Percentiles rank a stretch among this genome's conserved stretches.
Evolutionary conservation across 2,888 invertebrate species (phyloP).

Genomic region (Lomographa bimaculata): DNA sequence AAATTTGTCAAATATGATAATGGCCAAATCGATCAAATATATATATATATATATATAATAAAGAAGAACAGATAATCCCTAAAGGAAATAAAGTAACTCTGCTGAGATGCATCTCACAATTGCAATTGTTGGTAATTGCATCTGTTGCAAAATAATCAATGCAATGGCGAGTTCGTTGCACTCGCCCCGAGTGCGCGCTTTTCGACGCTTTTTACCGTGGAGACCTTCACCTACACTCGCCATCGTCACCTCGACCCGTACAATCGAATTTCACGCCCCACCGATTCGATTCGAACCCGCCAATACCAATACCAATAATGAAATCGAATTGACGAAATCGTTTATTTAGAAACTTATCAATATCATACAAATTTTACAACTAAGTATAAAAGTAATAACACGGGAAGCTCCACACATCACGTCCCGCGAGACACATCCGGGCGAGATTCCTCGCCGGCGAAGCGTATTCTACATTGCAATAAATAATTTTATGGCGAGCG

Average conservation of each 20-base stretch:
- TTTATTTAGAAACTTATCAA: constrained; percentile 77
- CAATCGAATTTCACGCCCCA: constrained; percentile 67
- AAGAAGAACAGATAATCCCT: too few relatives aligned
- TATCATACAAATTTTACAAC: constrained; percentile 49
- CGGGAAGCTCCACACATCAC: constrained; percentile 39
- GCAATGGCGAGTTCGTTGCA: constrained; percentile 44
- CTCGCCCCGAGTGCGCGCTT: constrained; percentile 35
- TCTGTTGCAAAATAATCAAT: constrained; percentile 3
- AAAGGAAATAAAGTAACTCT: neutral
- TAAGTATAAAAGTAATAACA: constrained; percentile 75
- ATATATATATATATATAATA: too few relatives aligned
- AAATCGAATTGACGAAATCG: constrained; percentile 71
- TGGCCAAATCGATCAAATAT: too few relatives aligned
- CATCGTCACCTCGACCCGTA: constrained; percentile 47
- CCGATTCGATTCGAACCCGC: constrained; percentile 47
- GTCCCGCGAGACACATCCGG: constrained; percentile 15
- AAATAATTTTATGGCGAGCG: constrained; percentile 73
- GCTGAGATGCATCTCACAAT: constrained; percentile 1
- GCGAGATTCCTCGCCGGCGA: constrained; percentile 18
- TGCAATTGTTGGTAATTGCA: constrained; percentile 1
- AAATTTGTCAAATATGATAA: too few relatives aligned
- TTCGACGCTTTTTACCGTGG: constrained; percentile 50
- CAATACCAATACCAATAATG: constrained; percentile 54
- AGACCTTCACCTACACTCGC: constrained; percentile 67
- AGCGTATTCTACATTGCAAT: constrained; percentile 44